phyloP scores from a whole-genome alignment of 2,113 vertebrate species.

The Rostratula benghalensis region DNA sequence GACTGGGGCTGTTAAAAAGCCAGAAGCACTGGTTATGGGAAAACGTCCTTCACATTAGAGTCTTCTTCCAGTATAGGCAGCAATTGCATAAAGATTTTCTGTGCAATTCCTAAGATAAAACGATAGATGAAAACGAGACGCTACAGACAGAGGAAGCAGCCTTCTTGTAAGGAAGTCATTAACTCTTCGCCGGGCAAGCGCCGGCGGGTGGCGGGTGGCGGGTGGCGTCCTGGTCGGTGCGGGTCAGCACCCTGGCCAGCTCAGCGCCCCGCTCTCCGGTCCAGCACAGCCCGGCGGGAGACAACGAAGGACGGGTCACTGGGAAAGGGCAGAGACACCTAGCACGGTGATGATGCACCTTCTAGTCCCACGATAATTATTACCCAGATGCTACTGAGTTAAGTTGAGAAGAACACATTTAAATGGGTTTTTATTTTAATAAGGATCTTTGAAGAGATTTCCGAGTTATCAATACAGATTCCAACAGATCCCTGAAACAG shows the following conservation, averaged over 20 bases:
- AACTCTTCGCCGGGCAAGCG: background rate
- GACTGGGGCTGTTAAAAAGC: background rate
- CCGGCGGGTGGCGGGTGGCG: background rate
- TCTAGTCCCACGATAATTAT: fast-evolving
- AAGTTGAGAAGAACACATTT: fast-evolving
- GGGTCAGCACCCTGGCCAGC: background rate
- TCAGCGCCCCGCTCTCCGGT: background rate
- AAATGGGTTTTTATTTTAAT: background rate
- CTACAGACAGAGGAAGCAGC: fast-evolving
- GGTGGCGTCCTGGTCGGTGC: background rate
- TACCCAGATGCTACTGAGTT: fast-evolving
- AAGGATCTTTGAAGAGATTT: background rate
- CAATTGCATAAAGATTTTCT: background rate
- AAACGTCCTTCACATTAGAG: background rate
- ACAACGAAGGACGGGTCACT: fast-evolving
- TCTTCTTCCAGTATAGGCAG: background rate
- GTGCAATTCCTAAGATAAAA: background rate
- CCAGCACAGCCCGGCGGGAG: fast-evolving
- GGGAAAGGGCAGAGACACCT: background rate
- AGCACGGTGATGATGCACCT: fast-evolving
- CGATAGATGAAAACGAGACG: fast-evolving
- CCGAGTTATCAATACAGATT: background rate
- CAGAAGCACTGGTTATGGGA: background rate
- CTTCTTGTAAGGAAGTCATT: background rate
- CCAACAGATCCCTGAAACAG: background rate